A percentile compares a stretch with the other conserved stretches of the same genome.
These are phyloP conservation scores for Brachionichthys hirsutus DNA, from an alignment of 2,113 vertebrate species.

Conservation along the genomic window DNA sequence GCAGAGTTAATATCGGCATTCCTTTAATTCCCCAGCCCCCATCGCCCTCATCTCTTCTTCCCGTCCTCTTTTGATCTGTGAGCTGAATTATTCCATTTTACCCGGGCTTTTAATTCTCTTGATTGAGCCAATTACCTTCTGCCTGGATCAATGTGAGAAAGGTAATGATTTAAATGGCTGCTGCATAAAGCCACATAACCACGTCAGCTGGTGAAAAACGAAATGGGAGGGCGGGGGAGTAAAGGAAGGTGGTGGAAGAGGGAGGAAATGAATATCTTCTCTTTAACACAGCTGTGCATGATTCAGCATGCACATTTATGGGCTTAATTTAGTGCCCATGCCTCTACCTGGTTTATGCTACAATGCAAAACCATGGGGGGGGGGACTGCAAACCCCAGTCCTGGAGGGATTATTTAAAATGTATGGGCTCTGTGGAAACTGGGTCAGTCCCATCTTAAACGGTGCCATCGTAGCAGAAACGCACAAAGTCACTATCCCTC, in stretches of 20 bases:
- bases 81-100: constrained; percentile 73
- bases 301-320: constrained; percentile 70
- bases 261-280: constrained; percentile 61
- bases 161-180: constrained; percentile 76
- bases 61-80: constrained; percentile 61
- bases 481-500: constrained; percentile 56
- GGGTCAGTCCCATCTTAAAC: constrained; percentile 73
- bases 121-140: constrained; percentile 77
- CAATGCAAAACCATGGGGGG: constrained; percentile 48
- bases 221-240: constrained; percentile 15
- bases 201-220: constrained; percentile 41
- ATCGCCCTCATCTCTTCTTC: constrained; percentile 28
- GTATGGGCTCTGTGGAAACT: constrained; percentile 68
- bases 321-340: constrained; percentile 55
- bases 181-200: constrained; percentile 63
- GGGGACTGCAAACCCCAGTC: constrained; percentile 52
- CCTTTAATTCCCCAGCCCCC: constrained; percentile 22
- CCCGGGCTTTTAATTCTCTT: constrained; percentile 72
- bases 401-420: constrained; percentile 70
- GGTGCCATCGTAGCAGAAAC: constrained; percentile 63
- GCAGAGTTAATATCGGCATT: constrained; percentile 53
- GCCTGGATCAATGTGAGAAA: constrained; percentile 72
- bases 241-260: constrained; percentile 46
- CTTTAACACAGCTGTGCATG: constrained; percentile 63
- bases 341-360: constrained; percentile 49